Base-by-base conservation (phyloP, 2,113 vertebrate species). In the Gobio gobio region DNA sequence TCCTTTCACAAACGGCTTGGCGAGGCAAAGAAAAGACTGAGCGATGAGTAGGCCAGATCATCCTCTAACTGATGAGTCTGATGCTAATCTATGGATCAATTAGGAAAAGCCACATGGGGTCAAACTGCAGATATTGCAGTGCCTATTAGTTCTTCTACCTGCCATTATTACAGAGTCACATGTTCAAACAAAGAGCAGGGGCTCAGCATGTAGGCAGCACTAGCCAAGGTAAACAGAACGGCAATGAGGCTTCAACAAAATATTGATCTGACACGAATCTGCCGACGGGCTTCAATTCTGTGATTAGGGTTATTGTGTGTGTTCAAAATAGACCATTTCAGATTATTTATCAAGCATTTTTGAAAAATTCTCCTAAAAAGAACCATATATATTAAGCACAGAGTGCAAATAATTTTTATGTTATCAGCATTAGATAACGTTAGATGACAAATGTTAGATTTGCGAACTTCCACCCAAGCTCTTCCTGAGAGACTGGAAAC, bases 131-230 rank as follows among this genome's bases (percentile, higher is more conserved):
- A 95, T 94, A 94, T 94, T 94, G 94, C 93, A 83, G 90, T 84
- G 90, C 92, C 94, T 93, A 94, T 95, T 93, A 94, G 93, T 93
- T 94, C 91, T 87, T 85, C 93, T 93, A 93, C 92, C 94, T 93
- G 90, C 92, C 94, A 94, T 95, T 95, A 95, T 95, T 95, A 94
- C 94, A 94, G 91, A 95, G 94, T 95, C 94, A 95, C 94, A 94
- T 94, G 94, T 92, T 93, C 92, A 94, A 94, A 94, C 93, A 95
- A 91, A 92, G 93, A 83, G 75, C 85, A 76, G 92, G 90, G 89
- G 82, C 64, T 94, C 93, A 91, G 92, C 93, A 93, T 93, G 93
- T 89, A 90, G 91, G 92, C 91, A 94, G 93, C 94, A 91, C 94
- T 91, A 91, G 93, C 88, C 87, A 93, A 92, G 89, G 94, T 94